A percentile compares a stretch with the other conserved stretches of the same genome.
Conservation (phyloP, 2,888 invertebrate species). For the Amphimallon solstitiale region DNA sequence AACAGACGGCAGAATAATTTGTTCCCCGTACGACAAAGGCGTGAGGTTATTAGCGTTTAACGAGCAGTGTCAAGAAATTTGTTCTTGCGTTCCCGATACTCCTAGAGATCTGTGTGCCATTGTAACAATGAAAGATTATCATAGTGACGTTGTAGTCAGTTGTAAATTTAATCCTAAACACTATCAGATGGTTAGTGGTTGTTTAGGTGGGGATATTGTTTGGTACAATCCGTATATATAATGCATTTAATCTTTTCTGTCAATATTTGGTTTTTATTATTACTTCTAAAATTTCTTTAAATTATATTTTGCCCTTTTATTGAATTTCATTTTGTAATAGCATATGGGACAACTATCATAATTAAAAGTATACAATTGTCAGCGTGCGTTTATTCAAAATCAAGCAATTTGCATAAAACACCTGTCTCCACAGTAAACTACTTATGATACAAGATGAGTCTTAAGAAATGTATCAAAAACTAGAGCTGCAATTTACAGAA, state of each 20-base stretch:
- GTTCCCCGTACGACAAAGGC: constrained; percentile 89
- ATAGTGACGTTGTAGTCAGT: constrained; percentile 86
- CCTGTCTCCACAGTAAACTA: too few relatives aligned
- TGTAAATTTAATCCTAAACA: constrained; percentile 90
- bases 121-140: constrained; percentile 76
- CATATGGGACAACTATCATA: too few relatives aligned
- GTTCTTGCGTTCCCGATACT: constrained; percentile 70
- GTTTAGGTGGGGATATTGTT: constrained; percentile 86
- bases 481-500: too few relatives aligned
- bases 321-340: too few relatives aligned
- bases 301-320: too few relatives aligned
- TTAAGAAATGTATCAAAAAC: too few relatives aligned
- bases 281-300: too few relatives aligned
- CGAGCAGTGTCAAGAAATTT: constrained; percentile 80
- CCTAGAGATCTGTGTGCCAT: constrained; percentile 71
- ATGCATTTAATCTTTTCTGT: constrained; percentile 29
- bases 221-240: constrained; percentile 83
- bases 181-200: constrained; percentile 89
- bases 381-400: too few relatives aligned
- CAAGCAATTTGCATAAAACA: too few relatives aligned
- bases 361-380: too few relatives aligned
- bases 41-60: constrained; percentile 86
- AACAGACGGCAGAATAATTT: constrained; percentile 87
- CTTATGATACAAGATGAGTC: too few relatives aligned
- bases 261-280: not conserved